Evolutionary conservation across 2,113 vertebrate genomes (phyloP), one percentile per base, ranked within the genome.

Genomic region (Pithys albifrons): DNA sequence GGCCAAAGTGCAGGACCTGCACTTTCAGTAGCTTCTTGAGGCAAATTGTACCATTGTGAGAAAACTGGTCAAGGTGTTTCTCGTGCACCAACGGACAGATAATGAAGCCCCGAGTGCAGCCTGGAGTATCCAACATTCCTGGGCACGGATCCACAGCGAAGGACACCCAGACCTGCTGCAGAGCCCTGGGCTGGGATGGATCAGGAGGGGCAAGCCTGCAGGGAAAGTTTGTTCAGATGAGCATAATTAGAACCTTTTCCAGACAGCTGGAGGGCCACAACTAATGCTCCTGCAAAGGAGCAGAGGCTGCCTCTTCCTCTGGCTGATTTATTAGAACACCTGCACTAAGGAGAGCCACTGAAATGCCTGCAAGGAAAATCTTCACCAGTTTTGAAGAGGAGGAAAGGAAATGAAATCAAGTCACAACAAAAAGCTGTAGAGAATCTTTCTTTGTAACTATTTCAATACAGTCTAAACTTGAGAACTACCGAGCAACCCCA

Each of bases 321-420:
- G 49, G 22, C 48, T 94, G 80, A 93, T 96, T 93, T 95, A 95
- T 77, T 79, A 89, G 61, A 79, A 91, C 87, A 91, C 89, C 91
- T 95, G 93, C 85, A 67, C 48, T 29, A 67, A 78, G 77, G 62
- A 88, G 61, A 85, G 45, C 55, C 71, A 29, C 5, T 76, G 72
- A 70, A 91, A 74, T 45, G 20, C 57, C 91, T 67, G 19, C 79
- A 84, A 69, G 71, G 74, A 67, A 1, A 65, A 49, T 18, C 31
- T 84, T 31, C 39, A 64, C 35, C 43, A 71, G 48, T 31, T 92
- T 41, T 46, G 43, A 82, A 76, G 72, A 77, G 37, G 19, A 72
- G 49, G 59, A 76, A 91, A 89, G 70, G 64, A 91, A 93, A 92
- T 2, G 15, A 87, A 93, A 71, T 69, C n/a, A 69, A 59, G 29